Conservation (phyloP, 2,797 vertebrate genomes). For the Hipposideros larvatus region DNA sequence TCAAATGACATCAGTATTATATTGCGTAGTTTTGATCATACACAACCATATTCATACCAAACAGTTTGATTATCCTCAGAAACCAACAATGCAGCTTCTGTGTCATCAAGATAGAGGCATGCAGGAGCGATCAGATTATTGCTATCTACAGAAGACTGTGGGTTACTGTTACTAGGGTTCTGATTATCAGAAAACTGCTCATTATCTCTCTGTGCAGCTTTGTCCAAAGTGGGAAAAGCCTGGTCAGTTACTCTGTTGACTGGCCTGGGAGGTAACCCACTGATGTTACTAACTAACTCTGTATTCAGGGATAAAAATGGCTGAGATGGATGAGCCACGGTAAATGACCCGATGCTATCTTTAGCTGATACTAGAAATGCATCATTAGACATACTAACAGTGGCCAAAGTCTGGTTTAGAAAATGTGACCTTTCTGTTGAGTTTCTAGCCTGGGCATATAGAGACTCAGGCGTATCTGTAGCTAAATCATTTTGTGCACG, state of each 20-base stretch:
- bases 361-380: constrained; percentile 83
- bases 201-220: constrained; percentile 82
- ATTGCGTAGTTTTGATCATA: constrained; percentile 88
- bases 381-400: constrained; percentile 88
- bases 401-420: constrained; percentile 76
- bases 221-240: constrained; percentile 73
- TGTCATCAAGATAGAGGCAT: constrained; percentile 81
- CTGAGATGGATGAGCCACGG: constrained; percentile 87
- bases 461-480: constrained; percentile 57
- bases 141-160: constrained; percentile 65
- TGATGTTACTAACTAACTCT: constrained; percentile 97
- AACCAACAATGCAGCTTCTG: constrained; percentile 88
- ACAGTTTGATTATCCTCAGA: constrained; percentile 95
- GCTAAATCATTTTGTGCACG: constrained; percentile 64
- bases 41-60: constrained; percentile 99
- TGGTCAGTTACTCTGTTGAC: constrained; percentile 82
- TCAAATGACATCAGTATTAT: constrained; percentile 16
- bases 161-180: constrained; percentile 67
- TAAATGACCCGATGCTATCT: constrained; percentile 69
- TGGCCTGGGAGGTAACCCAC: constrained; percentile 88
- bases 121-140: constrained; percentile 78
- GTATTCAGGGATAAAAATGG: constrained; percentile 96
- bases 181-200: constrained; percentile 80
- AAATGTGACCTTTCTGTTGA: constrained; percentile 78
- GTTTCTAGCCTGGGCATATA: constrained; percentile 74